Evolutionary conservation across 2,113 vertebrate species (phyloP).

Genomic region (Eclectus roratus): DNA sequence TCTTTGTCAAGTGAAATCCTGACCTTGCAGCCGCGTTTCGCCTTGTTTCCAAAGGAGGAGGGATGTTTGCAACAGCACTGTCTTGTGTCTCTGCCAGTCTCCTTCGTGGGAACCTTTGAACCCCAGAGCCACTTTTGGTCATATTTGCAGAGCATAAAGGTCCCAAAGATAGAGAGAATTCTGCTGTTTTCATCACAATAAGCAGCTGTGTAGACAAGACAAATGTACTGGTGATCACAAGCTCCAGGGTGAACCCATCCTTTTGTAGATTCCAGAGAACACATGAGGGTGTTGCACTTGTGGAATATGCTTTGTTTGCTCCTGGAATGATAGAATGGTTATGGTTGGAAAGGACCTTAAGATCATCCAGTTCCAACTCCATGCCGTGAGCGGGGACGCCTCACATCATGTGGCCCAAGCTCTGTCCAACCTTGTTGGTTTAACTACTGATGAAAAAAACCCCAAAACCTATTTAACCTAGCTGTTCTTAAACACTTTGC

Average conservation of each 20-base stretch:
- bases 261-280: neutral
- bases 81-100: neutral
- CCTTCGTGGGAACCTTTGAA: neutral
- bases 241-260: neutral
- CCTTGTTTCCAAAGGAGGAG: neutral
- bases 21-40: fast-evolving
- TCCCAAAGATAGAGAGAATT: neutral
- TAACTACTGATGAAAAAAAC: neutral
- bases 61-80: neutral
- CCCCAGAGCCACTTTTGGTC: neutral
- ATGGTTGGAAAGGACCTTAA: neutral
- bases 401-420: neutral
- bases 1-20: neutral
- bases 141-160: neutral
- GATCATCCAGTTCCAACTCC: neutral
- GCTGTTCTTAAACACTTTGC: neutral
- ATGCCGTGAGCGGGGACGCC: neutral
- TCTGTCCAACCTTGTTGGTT: neutral
- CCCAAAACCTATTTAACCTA: neutral
- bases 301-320: neutral
- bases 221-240: neutral
- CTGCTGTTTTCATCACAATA: neutral
- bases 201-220: neutral
- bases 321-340: neutral
- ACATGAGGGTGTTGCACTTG: fast-evolving